These are phyloP conservation scores for Bryconaethiops microstoma DNA, from an alignment of 2,797 vertebrate species.

Conservation along the genomic window DNA sequence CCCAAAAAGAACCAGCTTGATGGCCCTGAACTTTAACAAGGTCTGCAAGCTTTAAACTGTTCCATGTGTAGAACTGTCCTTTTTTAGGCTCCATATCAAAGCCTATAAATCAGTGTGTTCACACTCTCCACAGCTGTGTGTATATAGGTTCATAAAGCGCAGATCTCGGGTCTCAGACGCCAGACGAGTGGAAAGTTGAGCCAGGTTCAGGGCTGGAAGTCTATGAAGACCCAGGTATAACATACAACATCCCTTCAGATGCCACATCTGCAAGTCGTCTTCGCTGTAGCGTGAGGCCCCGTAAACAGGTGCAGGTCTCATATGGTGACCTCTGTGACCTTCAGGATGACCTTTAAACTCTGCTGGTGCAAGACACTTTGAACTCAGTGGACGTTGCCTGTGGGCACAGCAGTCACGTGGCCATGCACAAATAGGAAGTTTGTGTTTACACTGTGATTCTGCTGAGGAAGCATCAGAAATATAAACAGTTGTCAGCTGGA, in stretches of 20 bases:
- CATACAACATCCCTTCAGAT: constrained; percentile 35
- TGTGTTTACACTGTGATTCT: constrained; percentile 27
- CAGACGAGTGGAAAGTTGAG: constrained; percentile 46
- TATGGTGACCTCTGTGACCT: constrained; percentile 51
- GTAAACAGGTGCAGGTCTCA: constrained; percentile 71
- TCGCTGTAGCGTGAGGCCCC: constrained; percentile 51
- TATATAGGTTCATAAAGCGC: constrained; percentile 44
- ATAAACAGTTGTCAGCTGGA: constrained; percentile 37
- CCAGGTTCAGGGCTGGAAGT: constrained; percentile 22
- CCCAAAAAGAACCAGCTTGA: constrained; percentile 42
- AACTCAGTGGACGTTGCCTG: constrained; percentile 47
- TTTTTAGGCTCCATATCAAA: constrained; percentile 62
- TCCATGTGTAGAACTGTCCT: constrained; percentile 60
- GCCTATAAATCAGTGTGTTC: constrained; percentile 64
- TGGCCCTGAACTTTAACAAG: constrained; percentile 38
- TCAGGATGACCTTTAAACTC: constrained; percentile 55
- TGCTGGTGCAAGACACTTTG: constrained; percentile 53
- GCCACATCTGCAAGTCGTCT: constrained; percentile 70
- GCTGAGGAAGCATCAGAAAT: constrained; percentile 9
- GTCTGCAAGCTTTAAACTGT: constrained; percentile 41
- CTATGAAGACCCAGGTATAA: constrained; percentile 19
- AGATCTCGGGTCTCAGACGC: constrained; percentile 42
- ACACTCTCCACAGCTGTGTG: constrained; percentile 2
- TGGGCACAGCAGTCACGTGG: constrained; percentile 31
- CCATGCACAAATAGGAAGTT: constrained; percentile 20